Percentiles rank a stretch among this genome's conserved stretches.
Conservation (phyloP, 1,140 invertebrate species). For the Panulirus ornatus region DNA sequence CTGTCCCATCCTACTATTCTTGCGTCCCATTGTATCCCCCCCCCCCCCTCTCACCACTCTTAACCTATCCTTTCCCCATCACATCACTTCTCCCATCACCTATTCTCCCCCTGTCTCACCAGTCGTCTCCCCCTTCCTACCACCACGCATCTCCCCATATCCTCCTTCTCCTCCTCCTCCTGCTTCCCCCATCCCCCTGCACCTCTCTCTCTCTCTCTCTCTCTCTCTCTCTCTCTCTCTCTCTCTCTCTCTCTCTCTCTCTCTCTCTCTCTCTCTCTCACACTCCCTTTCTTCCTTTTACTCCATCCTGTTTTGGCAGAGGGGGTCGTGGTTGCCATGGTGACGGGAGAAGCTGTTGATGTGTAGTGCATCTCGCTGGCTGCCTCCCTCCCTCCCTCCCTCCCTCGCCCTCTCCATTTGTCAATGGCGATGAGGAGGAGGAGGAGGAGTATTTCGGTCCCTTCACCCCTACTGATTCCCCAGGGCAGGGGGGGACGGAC, state of each 20-base stretch:
- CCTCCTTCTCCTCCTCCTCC: conserved; percentile 21
- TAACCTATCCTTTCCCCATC: neutral
- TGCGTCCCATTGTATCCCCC: neutral
- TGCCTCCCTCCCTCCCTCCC: too few species aligned
- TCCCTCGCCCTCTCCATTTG: too few species aligned
- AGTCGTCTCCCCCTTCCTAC: neutral
- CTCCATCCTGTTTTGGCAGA: neutral
- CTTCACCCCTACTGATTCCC: too few species aligned
- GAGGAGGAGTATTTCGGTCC: too few species aligned
- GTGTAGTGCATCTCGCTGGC: too few species aligned
- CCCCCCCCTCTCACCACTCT: neutral
- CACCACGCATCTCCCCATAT: too few species aligned
- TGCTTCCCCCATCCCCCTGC: neutral
- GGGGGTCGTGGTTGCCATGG: too few species aligned
- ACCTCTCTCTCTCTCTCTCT: neutral
- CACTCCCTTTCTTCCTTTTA: neutral
- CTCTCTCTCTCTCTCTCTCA: neutral
- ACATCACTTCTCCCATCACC: neutral
- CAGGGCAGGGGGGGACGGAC: too few species aligned
- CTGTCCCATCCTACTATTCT: too few species aligned
- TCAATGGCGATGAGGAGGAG: too few species aligned
- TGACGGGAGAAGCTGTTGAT: too few species aligned
- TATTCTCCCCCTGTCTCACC: neutral
- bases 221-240: neutral
- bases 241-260: neutral